These are phyloP conservation scores for Probaryconus sp. DNA, from an alignment of 1,140 invertebrate species.

Conservation along the genomic window DNA sequence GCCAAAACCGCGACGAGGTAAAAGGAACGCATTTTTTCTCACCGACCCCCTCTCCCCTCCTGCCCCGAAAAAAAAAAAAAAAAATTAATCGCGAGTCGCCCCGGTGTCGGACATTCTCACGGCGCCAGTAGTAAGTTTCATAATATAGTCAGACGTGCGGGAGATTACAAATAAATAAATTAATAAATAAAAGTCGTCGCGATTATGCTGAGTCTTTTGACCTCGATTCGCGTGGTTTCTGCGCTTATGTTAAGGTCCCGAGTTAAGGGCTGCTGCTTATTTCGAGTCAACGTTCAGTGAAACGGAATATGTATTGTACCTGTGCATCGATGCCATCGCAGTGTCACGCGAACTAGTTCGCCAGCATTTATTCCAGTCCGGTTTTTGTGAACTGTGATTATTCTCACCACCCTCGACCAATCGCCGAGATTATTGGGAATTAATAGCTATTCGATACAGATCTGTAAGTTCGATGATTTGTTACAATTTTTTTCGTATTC, in stretches of 20 bases:
- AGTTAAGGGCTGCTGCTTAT: neutral
- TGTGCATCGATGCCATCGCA: slow-evolving; percentile 6
- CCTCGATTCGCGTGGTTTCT: neutral
- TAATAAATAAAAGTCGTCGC: too few relatives aligned
- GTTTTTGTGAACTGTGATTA: slow-evolving; percentile 30
- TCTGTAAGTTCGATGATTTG: slow-evolving; percentile 20
- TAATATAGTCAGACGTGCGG: too few relatives aligned
- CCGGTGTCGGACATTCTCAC: too few relatives aligned
- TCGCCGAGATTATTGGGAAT: slow-evolving; percentile 10
- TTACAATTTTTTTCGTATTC: too few relatives aligned
- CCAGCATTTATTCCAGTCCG: slow-evolving; percentile 3
- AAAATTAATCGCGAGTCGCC: too few relatives aligned
- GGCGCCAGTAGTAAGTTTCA: too few relatives aligned
- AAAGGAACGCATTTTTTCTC: too few relatives aligned
- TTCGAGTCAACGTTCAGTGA: slow-evolving; percentile 20
- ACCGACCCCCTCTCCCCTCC: too few relatives aligned
- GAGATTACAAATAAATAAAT: too few relatives aligned
- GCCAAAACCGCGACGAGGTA: slow-evolving; percentile 12
- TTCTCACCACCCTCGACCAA: neutral
- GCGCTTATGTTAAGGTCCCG: neutral
- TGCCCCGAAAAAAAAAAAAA: too few relatives aligned
- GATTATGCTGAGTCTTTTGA: slow-evolving; percentile 12
- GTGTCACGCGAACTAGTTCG: slow-evolving; percentile 30
- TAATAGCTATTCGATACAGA: slow-evolving; percentile 7
- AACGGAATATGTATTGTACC: neutral